phyloP scores from a whole-genome alignment of 2,113 vertebrate genomes.

The Aix galericulata region DNA sequence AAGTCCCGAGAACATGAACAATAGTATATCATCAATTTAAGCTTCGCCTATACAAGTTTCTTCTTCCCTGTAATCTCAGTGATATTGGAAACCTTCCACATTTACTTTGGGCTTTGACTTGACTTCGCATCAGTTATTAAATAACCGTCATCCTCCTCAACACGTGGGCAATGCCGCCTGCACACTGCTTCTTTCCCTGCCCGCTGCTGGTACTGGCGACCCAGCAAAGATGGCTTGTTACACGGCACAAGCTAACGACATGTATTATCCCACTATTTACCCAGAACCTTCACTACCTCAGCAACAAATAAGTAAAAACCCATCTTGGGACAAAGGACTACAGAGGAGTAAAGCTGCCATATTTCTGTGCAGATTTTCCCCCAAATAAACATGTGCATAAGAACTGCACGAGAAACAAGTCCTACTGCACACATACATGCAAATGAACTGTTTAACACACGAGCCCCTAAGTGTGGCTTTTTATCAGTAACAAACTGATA shows the following conservation, averaged over 20 bases:
- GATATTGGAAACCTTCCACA: background rate
- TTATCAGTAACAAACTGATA: background rate
- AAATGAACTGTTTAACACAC: background rate
- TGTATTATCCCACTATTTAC: background rate
- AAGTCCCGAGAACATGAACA: background rate
- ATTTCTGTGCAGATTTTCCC: background rate
- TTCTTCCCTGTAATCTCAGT: background rate
- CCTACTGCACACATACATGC: rapidly evolving
- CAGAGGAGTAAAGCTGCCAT: background rate
- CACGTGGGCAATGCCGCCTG: constrained; percentile 28
- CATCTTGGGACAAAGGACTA: background rate
- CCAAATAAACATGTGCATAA: rapidly evolving
- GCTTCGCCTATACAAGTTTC: background rate
- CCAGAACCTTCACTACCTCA: background rate
- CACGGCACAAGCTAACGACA: background rate
- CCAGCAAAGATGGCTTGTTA: background rate
- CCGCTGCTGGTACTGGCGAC: background rate
- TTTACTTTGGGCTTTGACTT: constrained; percentile 1
- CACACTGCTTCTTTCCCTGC: background rate
- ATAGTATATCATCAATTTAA: background rate
- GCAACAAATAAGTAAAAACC: background rate
- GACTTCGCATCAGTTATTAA: background rate
- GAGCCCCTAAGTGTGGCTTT: background rate
- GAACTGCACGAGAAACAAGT: background rate
- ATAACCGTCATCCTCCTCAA: constrained; percentile 32